Conservation (phyloP, 2,888 invertebrate genomes). For the Synergus japonicus region DNA sequence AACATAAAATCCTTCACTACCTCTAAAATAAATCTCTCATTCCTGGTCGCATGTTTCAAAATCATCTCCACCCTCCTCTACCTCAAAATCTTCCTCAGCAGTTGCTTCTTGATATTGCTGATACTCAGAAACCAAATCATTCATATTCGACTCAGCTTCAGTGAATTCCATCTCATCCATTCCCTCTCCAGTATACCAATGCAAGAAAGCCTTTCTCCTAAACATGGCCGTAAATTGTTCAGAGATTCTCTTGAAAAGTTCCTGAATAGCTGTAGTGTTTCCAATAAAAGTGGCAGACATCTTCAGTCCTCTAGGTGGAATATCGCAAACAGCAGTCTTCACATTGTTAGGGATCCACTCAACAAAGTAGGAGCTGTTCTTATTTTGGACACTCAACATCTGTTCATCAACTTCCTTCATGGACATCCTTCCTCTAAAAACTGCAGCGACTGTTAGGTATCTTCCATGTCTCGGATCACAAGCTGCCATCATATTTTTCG, state of each 20-base stretch:
- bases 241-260: conserved; percentile 92
- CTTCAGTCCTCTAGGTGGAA: conserved; percentile 87
- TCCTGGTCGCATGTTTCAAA: conserved; percentile 75
- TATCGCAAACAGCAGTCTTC: conserved; percentile 89
- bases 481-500: conserved; percentile 90
- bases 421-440: conserved; percentile 86
- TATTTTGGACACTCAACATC: conserved; percentile 84
- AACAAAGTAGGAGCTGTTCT: conserved; percentile 84
- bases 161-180: conserved; percentile 99
- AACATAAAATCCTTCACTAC: not conserved
- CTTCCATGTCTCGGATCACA: conserved; percentile 87
- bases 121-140: conserved; percentile 95
- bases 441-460: conserved; percentile 86
- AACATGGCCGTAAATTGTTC: conserved; percentile 97
- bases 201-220: conserved; percentile 96
- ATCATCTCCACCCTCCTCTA: conserved; percentile 84
- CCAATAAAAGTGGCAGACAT: conserved; percentile 95
- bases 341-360: conserved; percentile 91
- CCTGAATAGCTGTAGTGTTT: conserved; percentile 93
- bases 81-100: conserved; percentile 91
- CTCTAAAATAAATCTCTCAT: conserved; percentile 50
- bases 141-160: conserved; percentile 98
- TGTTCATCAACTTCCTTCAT: conserved; percentile 89
- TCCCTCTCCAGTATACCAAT: conserved; percentile 98
- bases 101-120: conserved; percentile 97